Percentiles rank a stretch among this genome's conserved stretches.
These are phyloP conservation scores for Dendrocopos noguchii DNA, from an alignment of 2,113 vertebrate species.

Conservation along the genomic window DNA sequence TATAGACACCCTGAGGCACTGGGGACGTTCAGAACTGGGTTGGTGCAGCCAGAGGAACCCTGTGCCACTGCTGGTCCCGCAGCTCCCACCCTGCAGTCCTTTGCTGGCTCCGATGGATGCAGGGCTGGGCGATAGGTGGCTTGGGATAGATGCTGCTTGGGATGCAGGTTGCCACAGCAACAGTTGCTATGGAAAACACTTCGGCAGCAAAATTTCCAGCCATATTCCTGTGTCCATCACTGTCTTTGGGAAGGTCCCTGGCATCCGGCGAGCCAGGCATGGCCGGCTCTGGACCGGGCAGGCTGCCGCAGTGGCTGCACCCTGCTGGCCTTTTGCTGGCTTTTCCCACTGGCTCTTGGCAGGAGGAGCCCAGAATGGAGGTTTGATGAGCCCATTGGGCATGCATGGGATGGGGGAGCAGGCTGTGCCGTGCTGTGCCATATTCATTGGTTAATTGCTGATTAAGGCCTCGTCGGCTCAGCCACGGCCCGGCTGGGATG, in stretches of 20 bases:
- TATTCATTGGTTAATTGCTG: background rate
- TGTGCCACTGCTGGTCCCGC: accelerated
- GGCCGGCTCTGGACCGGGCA: accelerated
- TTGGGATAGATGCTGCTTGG: background rate
- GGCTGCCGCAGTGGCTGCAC: background rate
- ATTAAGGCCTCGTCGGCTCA: background rate
- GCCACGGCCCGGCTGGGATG: accelerated
- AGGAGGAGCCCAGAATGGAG: background rate
- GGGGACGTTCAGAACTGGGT: too few relatives aligned
- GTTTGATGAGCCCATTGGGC: accelerated
- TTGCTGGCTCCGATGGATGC: background rate
- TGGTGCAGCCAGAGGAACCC: background rate
- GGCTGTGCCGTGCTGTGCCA: background rate
- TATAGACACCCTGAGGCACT: background rate
- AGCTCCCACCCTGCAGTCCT: accelerated
- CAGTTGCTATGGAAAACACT: conserved; percentile 39
- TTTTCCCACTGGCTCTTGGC: background rate
- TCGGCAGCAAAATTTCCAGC: background rate
- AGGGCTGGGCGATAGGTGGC: background rate
- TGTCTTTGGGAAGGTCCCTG: background rate
- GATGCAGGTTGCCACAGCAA: conserved; percentile 50
- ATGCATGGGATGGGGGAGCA: accelerated
- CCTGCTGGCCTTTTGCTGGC: accelerated
- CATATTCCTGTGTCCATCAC: background rate
- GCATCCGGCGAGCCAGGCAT: background rate